Base-by-base conservation (phyloP, 1,140 invertebrate genomes). In the Amyelois transitella region DNA sequence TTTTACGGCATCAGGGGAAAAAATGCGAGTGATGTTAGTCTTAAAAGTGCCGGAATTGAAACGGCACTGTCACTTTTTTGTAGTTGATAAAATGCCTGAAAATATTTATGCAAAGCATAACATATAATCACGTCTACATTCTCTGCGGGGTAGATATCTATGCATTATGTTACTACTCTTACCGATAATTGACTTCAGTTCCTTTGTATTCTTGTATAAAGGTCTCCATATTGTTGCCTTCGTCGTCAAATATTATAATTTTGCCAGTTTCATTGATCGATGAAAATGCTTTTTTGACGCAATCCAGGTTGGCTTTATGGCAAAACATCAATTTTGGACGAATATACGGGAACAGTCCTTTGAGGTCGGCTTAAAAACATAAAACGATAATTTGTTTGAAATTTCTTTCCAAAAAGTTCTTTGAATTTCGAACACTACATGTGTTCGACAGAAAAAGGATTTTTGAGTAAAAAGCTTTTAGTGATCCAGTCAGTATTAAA, bases 311-410 rank as follows among this genome's bases (percentile, higher is more conserved):
- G 18, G 18, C 14, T 54, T 60, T 58, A 4, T 58, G 55, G 24
- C 64, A 67, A 24, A 73, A 70, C n/a, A 60, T 49, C 10, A 70
- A 63, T 54, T 68, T 70, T 10, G 70, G 70, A 7, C 47, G 28
- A 14, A 70, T 49, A 50, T 62, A 58, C 6, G 47, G 28, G 25
- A 65, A 67, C 4, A 72, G n/a, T 3, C 14, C 38, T 12, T 45
- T 47, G 2, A 72, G 45, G 21, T 72, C 70, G 28, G 19, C 70
- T 72, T 53, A 5, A 64, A 66, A 50, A 38, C 24, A 18, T 45
- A 43, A 47, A 28, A 14, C n/a, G n/a, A n/a, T n/a, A n/a, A n/a
- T n/a, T n/a, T n/a, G n/a, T n/a, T n/a, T n/a, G n/a, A n/a, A n/a
- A n/a, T n/a, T n/a, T n/a, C n/a, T n/a, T n/a, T n/a, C n/a, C n/a